Percentiles rank a stretch among this genome's conserved stretches.
Conservation (phyloP, 2,113 vertebrate genomes). For the Zosterops hypoxanthus region DNA sequence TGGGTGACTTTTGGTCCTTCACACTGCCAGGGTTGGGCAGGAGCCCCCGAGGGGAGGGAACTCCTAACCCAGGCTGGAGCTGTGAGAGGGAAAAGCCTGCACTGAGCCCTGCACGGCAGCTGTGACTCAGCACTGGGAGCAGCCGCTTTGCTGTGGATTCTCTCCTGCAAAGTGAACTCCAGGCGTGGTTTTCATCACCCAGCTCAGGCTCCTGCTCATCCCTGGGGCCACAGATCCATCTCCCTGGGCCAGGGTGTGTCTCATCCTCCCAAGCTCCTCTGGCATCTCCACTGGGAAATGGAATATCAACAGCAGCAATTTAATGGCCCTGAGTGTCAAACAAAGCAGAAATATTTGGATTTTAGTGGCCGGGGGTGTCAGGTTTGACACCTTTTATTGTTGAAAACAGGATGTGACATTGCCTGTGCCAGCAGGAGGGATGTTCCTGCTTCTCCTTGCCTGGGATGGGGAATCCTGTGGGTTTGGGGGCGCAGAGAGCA, state of each 20-base stretch:
- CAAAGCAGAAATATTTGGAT: neutral
- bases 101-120: rapidly evolving
- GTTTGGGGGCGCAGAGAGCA: neutral
- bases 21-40: rapidly evolving
- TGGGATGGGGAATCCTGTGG: neutral
- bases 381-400: neutral
- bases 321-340: neutral
- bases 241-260: neutral
- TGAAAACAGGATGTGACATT: neutral
- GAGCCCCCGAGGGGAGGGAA: neutral
- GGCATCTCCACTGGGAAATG: neutral
- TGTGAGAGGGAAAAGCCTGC: neutral
- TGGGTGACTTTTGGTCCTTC: neutral
- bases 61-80: rapidly evolving
- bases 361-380: neutral
- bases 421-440: neutral
- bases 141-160: neutral
- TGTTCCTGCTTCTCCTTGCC: neutral
- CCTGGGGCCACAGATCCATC: neutral
- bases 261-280: rapidly evolving
- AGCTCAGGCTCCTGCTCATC: neutral
- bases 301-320: neutral
- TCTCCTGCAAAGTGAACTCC: neutral
- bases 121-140: neutral
- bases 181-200: rapidly evolving